A percentile compares a stretch with the other conserved stretches of the same genome.
These are phyloP conservation scores for Hirtodrosophila confusa DNA, from an alignment of 2,888 invertebrate genomes.

Conservation along the genomic window DNA sequence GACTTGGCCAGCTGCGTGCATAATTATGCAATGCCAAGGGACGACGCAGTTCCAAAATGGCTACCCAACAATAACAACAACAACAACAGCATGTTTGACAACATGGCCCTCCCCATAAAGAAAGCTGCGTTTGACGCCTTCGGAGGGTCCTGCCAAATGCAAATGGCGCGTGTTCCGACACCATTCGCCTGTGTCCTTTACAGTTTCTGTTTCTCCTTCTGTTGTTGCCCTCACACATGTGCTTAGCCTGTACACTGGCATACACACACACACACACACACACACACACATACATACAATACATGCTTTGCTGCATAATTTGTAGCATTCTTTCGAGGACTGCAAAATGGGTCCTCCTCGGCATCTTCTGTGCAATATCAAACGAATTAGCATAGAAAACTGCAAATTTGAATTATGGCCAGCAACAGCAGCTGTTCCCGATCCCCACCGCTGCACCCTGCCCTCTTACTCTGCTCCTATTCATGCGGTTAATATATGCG, in stretches of 20 bases:
- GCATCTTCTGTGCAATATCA: conserved; percentile 66
- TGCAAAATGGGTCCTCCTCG: conserved; percentile 41
- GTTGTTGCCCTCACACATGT: conserved; percentile 34
- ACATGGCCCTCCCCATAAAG: conserved; percentile 30
- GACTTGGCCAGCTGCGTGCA: conserved; percentile 63
- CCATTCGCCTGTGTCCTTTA: conserved; percentile 44
- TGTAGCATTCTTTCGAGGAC: conserved; percentile 49
- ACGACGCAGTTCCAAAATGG: conserved; percentile 28
- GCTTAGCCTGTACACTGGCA: conserved; percentile 1
- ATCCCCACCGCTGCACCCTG: conserved; percentile 3
- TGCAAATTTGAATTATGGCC: conserved; percentile 82
- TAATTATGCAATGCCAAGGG: conserved; percentile 60
- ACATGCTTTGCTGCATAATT: conserved; percentile 51
- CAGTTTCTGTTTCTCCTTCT: conserved; percentile 31
- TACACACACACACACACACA: conserved; percentile 8
- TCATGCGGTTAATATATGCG: conserved; percentile 43
- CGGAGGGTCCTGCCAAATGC: conserved; percentile 70
- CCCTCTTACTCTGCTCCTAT: neutral
- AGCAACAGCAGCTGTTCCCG: conserved; percentile 42
- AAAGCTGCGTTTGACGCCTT: conserved; percentile 67
- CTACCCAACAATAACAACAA: conserved; percentile 16
- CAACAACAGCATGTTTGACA: conserved; percentile 18
- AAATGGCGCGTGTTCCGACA: conserved; percentile 55
- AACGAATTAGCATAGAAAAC: conserved; percentile 82
- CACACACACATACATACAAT: conserved; percentile 7